These are phyloP conservation scores for Hybos culiciformis DNA, from an alignment of 2,888 invertebrate genomes.

Conservation along the genomic window DNA sequence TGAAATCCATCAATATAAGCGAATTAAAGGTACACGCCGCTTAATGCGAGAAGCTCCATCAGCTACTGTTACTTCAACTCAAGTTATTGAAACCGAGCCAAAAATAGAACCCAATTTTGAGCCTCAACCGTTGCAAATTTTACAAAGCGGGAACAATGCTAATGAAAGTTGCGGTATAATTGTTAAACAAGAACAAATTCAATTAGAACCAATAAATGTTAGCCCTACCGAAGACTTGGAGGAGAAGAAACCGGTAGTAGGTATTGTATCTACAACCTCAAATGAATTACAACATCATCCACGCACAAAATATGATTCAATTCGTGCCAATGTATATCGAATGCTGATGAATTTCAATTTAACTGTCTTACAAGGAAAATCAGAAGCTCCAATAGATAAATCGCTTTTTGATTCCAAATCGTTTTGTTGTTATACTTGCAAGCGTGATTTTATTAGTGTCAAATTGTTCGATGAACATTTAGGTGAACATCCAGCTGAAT, in stretches of 20 bases:
- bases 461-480: constrained; percentile 58
- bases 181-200: too few species aligned
- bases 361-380: constrained; percentile 29
- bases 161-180: too few species aligned
- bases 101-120: constrained; percentile 14
- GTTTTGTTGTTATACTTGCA: constrained; percentile 45
- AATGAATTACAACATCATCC: constrained; percentile 10
- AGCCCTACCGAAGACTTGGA: constrained; percentile 18
- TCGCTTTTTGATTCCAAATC: constrained; percentile 28
- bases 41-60: constrained; percentile 25
- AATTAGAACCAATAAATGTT: constrained; percentile 13
- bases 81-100: constrained; percentile 13
- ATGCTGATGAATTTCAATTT: constrained; percentile 33
- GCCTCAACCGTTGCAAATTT: constrained; percentile 5
- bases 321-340: constrained; percentile 30
- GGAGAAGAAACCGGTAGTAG: constrained; percentile 6
- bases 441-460: constrained; percentile 52
- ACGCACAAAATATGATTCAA: constrained; percentile 21
- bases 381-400: constrained; percentile 28
- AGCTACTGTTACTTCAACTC: constrained; percentile 16
- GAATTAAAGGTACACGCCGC: constrained; percentile 31
- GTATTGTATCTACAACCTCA: constrained; percentile 7
- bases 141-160: constrained; percentile 3
- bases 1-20: constrained; percentile 29
- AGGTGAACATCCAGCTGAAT: constrained; percentile 67